Evolutionary conservation across 1,140 invertebrate genomes (phyloP).

Genomic region (Thaumatotibia leucotreta): DNA sequence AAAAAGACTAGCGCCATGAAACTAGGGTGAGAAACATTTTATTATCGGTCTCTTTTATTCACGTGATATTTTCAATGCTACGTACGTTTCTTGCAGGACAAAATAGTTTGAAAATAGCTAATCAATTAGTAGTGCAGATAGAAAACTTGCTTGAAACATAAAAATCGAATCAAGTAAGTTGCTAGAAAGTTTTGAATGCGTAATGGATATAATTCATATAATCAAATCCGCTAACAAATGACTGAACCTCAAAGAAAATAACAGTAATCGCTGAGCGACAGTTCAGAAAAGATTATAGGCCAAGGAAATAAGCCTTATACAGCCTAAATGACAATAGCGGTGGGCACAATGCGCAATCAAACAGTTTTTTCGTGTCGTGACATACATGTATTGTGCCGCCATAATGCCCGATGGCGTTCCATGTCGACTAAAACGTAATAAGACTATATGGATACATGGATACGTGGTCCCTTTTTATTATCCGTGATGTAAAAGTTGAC

Average conservation of each 20-base stretch:
- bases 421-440: not conserved
- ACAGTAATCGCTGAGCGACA: not conserved
- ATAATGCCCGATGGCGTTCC: not conserved
- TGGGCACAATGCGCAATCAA: not conserved
- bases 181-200: too few relatives aligned
- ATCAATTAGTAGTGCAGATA: too few relatives aligned
- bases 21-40: too few relatives aligned
- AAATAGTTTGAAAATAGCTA: too few relatives aligned
- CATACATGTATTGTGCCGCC: not conserved
- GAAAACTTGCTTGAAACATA: too few relatives aligned
- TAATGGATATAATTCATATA: too few relatives aligned
- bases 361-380: not conserved
- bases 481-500: not conserved
- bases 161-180: too few relatives aligned
- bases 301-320: not conserved
- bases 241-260: not conserved
- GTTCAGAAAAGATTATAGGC: not conserved
- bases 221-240: too few relatives aligned
- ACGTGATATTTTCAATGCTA: too few relatives aligned
- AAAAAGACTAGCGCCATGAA: too few relatives aligned
- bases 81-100: too few relatives aligned
- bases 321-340: not conserved
- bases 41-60: too few relatives aligned
- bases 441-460: not conserved
- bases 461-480: not conserved